Evolutionary conservation across 2,797 vertebrate species (phyloP).

Genomic region (Alectoris magna): DNA sequence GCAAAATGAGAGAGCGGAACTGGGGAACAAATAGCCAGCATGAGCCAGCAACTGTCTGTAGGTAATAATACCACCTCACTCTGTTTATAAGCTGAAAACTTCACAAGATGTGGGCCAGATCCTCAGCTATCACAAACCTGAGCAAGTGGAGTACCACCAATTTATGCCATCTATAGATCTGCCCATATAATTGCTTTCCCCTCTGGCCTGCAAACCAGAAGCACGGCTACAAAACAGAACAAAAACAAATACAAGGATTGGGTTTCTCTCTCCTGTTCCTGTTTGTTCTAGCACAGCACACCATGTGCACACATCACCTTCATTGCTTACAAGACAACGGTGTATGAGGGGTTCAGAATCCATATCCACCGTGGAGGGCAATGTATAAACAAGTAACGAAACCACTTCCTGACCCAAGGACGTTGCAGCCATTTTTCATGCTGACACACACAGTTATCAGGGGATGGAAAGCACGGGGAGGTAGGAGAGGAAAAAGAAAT

Average conservation of each 20-base stretch:
- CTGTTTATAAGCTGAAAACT: not conserved
- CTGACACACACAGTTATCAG: fast-evolving
- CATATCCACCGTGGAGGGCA: fast-evolving
- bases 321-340: fast-evolving
- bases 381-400: fast-evolving
- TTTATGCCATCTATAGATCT: not conserved
- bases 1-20: not conserved
- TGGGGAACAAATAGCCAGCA: not conserved
- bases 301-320: fast-evolving
- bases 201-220: not conserved
- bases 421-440: not conserved
- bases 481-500: not conserved
- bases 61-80: not conserved
- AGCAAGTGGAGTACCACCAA: not conserved
- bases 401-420: not conserved
- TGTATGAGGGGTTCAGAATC: not conserved
- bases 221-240: not conserved
- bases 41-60: fast-evolving
- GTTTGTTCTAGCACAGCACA: not conserved
- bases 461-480: not conserved
- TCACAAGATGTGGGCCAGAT: not conserved
- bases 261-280: not conserved
- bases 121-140: not conserved
- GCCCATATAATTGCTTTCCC: not conserved
- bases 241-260: not conserved